These are phyloP conservation scores for Mystacornis crossleyi DNA, from an alignment of 2,113 vertebrate genomes.

Conservation along the genomic window DNA sequence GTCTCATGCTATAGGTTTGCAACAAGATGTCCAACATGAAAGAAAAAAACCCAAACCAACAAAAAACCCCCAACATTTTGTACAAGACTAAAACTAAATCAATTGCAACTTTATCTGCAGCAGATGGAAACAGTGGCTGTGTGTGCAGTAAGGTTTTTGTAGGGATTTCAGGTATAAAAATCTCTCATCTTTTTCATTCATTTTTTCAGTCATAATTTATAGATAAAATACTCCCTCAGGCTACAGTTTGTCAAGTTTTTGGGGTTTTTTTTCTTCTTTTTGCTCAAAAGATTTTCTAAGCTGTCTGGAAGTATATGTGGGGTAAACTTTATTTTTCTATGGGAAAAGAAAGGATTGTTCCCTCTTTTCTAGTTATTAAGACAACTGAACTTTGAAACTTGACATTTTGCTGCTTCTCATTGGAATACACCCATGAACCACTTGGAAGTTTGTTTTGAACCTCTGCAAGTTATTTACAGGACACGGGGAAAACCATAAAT, in stretches of 20 bases:
- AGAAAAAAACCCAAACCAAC: background rate
- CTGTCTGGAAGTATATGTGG: background rate
- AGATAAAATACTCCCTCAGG: constrained; percentile 12
- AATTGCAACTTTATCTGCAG: background rate
- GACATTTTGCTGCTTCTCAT: background rate
- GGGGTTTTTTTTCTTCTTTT: background rate
- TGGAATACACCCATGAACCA: background rate
- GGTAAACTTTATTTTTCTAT: background rate
- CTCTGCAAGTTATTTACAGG: constrained; percentile 13
- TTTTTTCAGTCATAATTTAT: background rate
- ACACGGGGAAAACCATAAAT: background rate
- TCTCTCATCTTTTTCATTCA: background rate
- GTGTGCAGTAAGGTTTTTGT: background rate
- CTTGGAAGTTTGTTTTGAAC: constrained; percentile 12
- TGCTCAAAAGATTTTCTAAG: background rate
- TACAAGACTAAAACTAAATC: background rate
- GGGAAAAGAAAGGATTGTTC: background rate
- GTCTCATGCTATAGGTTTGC: background rate
- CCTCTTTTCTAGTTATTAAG: background rate
- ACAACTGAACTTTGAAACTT: constrained; percentile 9
- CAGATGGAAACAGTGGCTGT: background rate
- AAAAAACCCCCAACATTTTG: background rate
- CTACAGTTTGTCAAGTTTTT: background rate
- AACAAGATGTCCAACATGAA: background rate
- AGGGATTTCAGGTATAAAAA: constrained; percentile 1